Evolutionary conservation across 2,888 invertebrate species (phyloP), one percentile per base, ranked within the genome.

Genomic region (Liposcelis brunnea): DNA sequence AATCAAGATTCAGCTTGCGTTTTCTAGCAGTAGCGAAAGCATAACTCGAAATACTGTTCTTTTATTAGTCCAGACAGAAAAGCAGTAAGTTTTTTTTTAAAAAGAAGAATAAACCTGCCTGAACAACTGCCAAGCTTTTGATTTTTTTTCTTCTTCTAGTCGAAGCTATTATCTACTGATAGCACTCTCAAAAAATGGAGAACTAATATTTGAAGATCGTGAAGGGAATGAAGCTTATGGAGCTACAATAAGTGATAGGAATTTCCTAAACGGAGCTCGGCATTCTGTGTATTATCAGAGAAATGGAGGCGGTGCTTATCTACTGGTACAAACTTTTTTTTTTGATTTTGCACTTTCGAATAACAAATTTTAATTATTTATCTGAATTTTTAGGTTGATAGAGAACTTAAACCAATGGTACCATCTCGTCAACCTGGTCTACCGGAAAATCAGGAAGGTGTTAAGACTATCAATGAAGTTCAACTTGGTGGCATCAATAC

Each of bases 401-500:
- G 83, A 50, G 80, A 80, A 59, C 71, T 75, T 52, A 77, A 84
- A 11, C 74, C 75, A 8, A 62, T 86, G 55, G 68, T 73, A 48
- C 75, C 77, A 52, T 71, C 82, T 35, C 73, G 76, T 1, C 74
- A 77, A 1, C 72, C 81, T 54, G 77, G 75, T 18, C 69, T 76
- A 34, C 74, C 74, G 52, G 79, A 80, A 53, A 72, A 74, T n/a
- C 66, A 71, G 3, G 75, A 74, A 52, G 63, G 71, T 38, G 77
- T 44, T 32, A 18, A 8, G 2, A 65, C 82, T 7, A 74, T 78
- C 12, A 84, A 84, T 59, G 85, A 86, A 55, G 83, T 87, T 8
- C 85, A 86, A 61, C 76, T 90, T 44, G 87, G 87, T 10, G 89
- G 89, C 18, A 72, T 87, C 12, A 86, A 84, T 55, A 84, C 85